Evolutionary conservation across 1,140 invertebrate genomes (phyloP), one percentile per base, ranked within the genome.

Genomic region (Formica exsecta): DNA sequence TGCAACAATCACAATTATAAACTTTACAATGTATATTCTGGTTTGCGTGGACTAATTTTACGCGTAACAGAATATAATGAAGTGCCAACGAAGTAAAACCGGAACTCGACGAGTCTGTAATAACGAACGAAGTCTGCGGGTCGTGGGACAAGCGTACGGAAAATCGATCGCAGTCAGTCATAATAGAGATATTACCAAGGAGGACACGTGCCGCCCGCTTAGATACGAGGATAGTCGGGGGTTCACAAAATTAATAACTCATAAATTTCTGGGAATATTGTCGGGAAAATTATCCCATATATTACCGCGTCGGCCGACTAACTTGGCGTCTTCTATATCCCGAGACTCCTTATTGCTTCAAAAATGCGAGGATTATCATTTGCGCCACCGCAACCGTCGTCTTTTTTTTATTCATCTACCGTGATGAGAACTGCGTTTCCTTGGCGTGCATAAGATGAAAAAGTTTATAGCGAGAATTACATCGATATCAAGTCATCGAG

Each of bases 241-340:
- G 76, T 91, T 92, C 89, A 89, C 90, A 92, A 92, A 92, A 92
- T 91, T 92, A 92, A 92, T 92, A 92, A 92, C 85, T 87, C 83
- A 91, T 92, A 91, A 92, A 92, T 92, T 87, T 86, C 70, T 32
- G 16, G 48, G 76, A 87, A 83, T 84, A 90, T 88, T 75, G 75
- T 22, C 44, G 74, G 54, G 91, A 92, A 92, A 91, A 91, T 92
- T 92, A 85, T 85, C 73, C 64, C 57, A 86, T 90, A 85, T 73
- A 87, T 85, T 77, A 86, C 22, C 13, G 19, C 38, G 11, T 36
- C n/a, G 64, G 25, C 19, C 38, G 29, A 4, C 41, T 85, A 32
- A 61, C 64, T 77, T 57, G 68, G 32, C 25, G 8, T 75, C 9
- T 70, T 71, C 36, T 38, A 36, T 48, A 16, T 32, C 25, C 36